Percentiles rank a stretch among this genome's conserved stretches.
Conservation (phyloP, 2,113 vertebrate genomes). For the Suncus etruscus region DNA sequence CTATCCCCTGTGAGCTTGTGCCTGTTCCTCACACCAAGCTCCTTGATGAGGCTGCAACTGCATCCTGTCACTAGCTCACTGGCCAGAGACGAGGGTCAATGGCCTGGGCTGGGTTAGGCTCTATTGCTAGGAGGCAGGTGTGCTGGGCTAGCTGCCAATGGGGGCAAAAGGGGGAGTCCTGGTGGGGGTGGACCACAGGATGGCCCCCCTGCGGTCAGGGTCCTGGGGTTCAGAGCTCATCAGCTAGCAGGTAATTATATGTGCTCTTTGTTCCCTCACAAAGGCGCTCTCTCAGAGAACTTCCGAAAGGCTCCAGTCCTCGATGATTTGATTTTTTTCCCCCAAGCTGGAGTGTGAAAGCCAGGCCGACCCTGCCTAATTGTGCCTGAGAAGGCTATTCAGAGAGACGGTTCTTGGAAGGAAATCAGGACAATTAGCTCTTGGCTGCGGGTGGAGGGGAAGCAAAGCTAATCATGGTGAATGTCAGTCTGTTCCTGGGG, state of each 20-base stretch:
- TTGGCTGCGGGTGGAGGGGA: slow-evolving; percentile 48
- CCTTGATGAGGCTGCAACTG: background rate
- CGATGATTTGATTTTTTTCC: slow-evolving; percentile 73
- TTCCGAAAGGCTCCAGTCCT: slow-evolving; percentile 60
- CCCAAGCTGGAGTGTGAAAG: slow-evolving; percentile 73
- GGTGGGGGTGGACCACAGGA: background rate
- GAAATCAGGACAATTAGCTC: slow-evolving; percentile 80
- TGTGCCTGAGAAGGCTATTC: slow-evolving; percentile 78
- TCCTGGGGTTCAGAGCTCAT: slow-evolving; percentile 40
- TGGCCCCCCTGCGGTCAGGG: background rate
- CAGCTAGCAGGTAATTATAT: slow-evolving; percentile 68
- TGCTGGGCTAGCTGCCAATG: rapidly evolving
- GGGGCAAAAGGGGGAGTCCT: background rate
- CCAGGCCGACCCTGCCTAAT: slow-evolving; percentile 79
- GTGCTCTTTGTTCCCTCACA: slow-evolving; percentile 58
- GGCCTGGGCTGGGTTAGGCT: background rate
- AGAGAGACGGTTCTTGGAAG: slow-evolving; percentile 74
- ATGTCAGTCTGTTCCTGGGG: slow-evolving; percentile 70
- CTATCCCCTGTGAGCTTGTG: background rate
- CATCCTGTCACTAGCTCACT: background rate
- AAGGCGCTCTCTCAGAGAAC: slow-evolving; percentile 71
- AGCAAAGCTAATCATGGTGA: slow-evolving; percentile 44
- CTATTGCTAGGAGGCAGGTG: background rate
- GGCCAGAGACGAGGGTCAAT: background rate
- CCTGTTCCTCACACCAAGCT: background rate